phyloP scores from a whole-genome alignment of 2,888 invertebrate genomes.

The Leucophora obtusa region DNA sequence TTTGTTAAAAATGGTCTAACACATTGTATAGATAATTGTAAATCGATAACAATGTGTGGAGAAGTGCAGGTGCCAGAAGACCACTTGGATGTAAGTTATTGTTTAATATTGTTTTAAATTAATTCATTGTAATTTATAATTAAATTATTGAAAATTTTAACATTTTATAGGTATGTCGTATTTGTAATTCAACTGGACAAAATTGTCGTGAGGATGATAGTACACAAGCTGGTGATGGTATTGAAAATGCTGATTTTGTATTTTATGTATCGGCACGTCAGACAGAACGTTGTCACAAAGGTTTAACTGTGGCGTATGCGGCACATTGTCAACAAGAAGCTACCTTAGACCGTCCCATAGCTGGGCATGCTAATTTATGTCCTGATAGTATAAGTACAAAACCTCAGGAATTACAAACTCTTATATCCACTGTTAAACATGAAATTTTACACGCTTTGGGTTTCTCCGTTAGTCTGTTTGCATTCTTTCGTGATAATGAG shows the following conservation, averaged over 20 bases:
- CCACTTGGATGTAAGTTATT: constrained; percentile 90
- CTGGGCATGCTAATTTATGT: constrained; percentile 99
- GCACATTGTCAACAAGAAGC: constrained; percentile 99
- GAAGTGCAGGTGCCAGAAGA: constrained; percentile 95
- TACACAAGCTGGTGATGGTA: constrained; percentile 83
- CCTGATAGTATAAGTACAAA: constrained; percentile 95
- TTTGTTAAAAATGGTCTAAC: constrained; percentile 90
- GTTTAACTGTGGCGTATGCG: constrained; percentile 96
- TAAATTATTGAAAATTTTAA: background rate
- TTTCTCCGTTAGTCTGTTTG: constrained; percentile 97
- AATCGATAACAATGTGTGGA: constrained; percentile 93
- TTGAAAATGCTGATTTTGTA: constrained; percentile 93
- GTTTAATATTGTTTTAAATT: no score
- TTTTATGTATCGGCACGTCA: constrained; percentile 97
- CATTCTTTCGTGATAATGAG: constrained; percentile 92
- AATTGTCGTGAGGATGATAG: constrained; percentile 83
- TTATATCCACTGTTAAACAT: constrained; percentile 97
- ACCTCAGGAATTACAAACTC: constrained; percentile 92
- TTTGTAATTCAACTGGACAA: constrained; percentile 92
- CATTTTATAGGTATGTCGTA: constrained; percentile 87
- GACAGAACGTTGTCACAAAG: constrained; percentile 94
- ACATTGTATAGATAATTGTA: constrained; percentile 92
- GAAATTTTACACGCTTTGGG: constrained; percentile 98
- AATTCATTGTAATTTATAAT: background rate
- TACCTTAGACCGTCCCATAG: constrained; percentile 96